Percentiles rank a stretch among this genome's conserved stretches.
Conservation (phyloP, 2,888 invertebrate species). For the Brenthis daphne region DNA sequence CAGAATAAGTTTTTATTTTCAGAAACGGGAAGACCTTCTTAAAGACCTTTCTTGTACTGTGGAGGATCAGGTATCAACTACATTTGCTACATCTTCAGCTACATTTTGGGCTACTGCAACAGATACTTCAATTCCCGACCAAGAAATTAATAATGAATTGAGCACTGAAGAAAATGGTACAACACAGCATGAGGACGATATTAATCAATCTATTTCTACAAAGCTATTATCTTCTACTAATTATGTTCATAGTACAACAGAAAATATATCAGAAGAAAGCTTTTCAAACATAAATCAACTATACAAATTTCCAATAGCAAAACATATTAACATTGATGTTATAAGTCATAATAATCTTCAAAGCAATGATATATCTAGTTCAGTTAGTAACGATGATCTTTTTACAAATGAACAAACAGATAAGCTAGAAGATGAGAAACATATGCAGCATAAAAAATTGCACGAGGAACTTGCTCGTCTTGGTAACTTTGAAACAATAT, state of each 20-base stretch:
- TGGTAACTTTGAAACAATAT: constrained; percentile 74
- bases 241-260: constrained; percentile 39
- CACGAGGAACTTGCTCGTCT: constrained; percentile 72
- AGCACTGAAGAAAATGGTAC: constrained; percentile 57
- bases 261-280: constrained; percentile 38
- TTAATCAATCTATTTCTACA: constrained; percentile 49
- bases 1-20: constrained; percentile 30
- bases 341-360: constrained; percentile 60
- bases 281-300: constrained; percentile 27
- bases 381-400: constrained; percentile 52
- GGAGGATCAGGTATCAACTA: constrained; percentile 67
- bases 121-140: constrained; percentile 54
- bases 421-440: constrained; percentile 66
- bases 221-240: constrained; percentile 47
- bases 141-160: constrained; percentile 56
- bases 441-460: constrained; percentile 69
- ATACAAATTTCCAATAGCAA: constrained; percentile 44
- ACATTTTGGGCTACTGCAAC: constrained; percentile 52
- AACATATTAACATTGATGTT: constrained; percentile 53
- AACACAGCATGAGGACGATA: constrained; percentile 58
- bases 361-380: constrained; percentile 66
- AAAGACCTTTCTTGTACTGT: constrained; percentile 83
- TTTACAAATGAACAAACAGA: constrained; percentile 58
- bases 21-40: constrained; percentile 84
- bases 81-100: constrained; percentile 49